A percentile compares a stretch with the other conserved stretches of the same genome.
Conservation (phyloP, 2,113 vertebrate species). For the Tricholaema leucomelas region DNA sequence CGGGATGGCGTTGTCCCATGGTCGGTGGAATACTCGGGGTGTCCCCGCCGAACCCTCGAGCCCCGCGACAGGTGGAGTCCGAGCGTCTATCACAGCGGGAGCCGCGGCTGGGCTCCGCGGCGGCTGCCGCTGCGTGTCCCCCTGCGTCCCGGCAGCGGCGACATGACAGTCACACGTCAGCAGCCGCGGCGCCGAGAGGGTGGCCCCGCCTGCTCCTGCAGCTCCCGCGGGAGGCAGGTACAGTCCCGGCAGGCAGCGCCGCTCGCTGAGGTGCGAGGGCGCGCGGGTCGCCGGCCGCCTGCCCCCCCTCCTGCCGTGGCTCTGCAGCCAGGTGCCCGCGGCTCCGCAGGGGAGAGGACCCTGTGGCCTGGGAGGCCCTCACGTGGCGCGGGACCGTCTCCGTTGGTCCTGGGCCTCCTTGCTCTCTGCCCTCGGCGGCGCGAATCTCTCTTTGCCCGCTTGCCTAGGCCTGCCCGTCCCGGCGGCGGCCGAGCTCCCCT, state of each 20-base stretch:
- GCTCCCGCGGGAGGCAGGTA: neutral
- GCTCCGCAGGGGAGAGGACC: too few relatives aligned
- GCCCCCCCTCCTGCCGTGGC: too few relatives aligned
- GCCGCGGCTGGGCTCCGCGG: neutral
- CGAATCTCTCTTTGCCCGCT: neutral
- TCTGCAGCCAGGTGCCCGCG: too few relatives aligned
- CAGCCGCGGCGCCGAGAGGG: neutral
- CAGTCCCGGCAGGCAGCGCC: neutral
- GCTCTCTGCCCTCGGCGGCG: accelerated
- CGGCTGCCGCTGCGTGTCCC: neutral
- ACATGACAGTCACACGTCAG: neutral
- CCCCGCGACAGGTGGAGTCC: neutral
- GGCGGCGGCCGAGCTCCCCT: neutral
- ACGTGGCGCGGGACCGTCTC: neutral
- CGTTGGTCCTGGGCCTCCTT: neutral
- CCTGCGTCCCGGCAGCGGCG: neutral
- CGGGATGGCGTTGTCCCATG: neutral
- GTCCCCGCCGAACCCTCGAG: neutral
- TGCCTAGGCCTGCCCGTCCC: neutral
- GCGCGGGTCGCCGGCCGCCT: neutral
- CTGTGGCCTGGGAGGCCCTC: neutral
- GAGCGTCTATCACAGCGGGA: neutral
- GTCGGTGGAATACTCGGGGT: neutral
- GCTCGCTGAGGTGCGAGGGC: neutral
- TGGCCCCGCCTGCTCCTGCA: neutral